Conservation (phyloP, 2,113 vertebrate genomes). For the Alces alces region DNA sequence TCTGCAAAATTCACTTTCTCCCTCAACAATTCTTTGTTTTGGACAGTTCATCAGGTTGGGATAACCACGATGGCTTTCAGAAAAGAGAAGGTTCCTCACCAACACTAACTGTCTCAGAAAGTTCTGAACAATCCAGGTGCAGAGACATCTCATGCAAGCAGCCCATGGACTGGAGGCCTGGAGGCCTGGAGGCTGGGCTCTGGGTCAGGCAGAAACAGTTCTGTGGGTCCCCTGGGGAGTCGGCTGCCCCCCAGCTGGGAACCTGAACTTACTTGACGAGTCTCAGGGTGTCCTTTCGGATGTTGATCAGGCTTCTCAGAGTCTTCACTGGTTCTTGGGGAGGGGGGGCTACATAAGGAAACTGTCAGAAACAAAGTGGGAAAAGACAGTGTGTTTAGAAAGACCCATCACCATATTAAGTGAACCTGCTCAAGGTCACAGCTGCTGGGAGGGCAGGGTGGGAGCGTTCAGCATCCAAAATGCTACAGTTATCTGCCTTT, state of each 20-base stretch:
- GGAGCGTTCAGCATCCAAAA: neutral
- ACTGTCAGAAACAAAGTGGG: constrained; percentile 80
- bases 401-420: neutral
- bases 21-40: neutral
- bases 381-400: constrained; percentile 22
- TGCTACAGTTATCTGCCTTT: neutral
- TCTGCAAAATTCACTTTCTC: neutral
- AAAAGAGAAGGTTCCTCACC: neutral
- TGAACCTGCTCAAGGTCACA: neutral
- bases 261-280: constrained; percentile 90
- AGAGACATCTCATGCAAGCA: accelerated
- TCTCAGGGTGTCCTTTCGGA: constrained; percentile 97
- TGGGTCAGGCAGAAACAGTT: neutral
- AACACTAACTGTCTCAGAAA: neutral
- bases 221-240: neutral
- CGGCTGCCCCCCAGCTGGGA: neutral
- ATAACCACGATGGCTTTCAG: neutral
- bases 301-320: constrained; percentile 95
- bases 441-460: neutral
- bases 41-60: neutral
- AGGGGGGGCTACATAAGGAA: constrained; percentile 96
- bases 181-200: neutral
- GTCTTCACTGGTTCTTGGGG: constrained; percentile 99
- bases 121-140: neutral
- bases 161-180: neutral